Evolutionary conservation across 2,888 invertebrate species (phyloP).

Genomic region (Diarsia rubi): DNA sequence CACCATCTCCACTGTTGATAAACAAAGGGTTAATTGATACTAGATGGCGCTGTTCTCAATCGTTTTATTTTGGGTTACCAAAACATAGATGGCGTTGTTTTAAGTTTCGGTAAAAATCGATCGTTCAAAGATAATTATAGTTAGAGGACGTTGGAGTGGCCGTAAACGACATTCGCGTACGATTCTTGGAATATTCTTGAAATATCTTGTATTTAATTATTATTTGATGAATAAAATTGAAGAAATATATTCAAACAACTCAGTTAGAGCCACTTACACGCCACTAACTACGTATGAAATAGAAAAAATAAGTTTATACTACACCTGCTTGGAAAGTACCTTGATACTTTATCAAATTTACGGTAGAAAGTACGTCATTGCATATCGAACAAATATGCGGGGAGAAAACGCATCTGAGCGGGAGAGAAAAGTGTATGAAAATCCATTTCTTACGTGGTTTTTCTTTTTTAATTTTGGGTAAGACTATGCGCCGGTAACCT

Average conservation of each 20-base stretch:
- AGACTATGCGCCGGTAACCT: too few species aligned
- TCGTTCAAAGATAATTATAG: conserved; percentile 18
- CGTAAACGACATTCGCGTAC: not conserved
- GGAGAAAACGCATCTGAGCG: too few species aligned
- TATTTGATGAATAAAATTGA: not conserved
- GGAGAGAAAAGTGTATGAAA: too few species aligned
- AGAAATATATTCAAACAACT: not conserved
- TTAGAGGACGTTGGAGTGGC: not conserved
- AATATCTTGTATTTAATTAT: not conserved
- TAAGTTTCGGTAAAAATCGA: conserved; percentile 10
- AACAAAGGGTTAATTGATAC: conserved; percentile 43
- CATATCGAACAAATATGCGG: too few species aligned
- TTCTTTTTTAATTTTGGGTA: too few species aligned
- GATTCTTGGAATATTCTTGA: not conserved
- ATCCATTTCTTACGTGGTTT: too few species aligned
- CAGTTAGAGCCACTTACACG: conserved; percentile 14
- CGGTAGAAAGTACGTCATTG: too few species aligned
- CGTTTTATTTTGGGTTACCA: not conserved
- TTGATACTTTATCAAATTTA: too few species aligned
- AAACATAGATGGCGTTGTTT: conserved; percentile 42
- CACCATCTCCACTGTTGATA: conserved; percentile 92
- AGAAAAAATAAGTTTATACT: conserved; percentile 5
- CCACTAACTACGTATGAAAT: not conserved
- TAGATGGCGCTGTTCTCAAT: conserved; percentile 37
- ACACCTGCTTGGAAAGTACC: too few species aligned